phyloP scores from a whole-genome alignment of 2,888 invertebrate genomes.

The Sesia apiformis region DNA sequence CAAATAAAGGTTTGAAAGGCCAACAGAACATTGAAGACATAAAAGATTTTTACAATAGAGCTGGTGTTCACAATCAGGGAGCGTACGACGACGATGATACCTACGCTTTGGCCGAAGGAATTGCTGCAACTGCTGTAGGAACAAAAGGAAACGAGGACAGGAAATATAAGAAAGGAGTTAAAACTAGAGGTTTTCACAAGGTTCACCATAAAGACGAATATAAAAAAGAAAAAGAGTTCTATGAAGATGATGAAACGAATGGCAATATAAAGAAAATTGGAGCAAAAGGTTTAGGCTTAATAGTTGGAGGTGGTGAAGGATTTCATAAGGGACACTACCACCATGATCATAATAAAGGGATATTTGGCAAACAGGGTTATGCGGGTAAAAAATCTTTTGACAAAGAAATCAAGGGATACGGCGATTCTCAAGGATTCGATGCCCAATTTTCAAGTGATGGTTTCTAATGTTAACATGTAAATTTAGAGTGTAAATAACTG shows the following conservation, averaged over 20 bases:
- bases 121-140: slow-evolving; percentile 47
- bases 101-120: slow-evolving; percentile 50
- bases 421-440: slow-evolving; percentile 58
- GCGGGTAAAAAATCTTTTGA: slow-evolving; percentile 66
- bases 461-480: no score
- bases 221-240: slow-evolving; percentile 74
- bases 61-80: slow-evolving; percentile 36
- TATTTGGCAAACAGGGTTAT: slow-evolving; percentile 62
- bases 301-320: slow-evolving; percentile 53
- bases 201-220: slow-evolving; percentile 77
- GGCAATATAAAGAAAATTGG: slow-evolving; percentile 67
- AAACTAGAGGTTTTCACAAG: slow-evolving; percentile 73
- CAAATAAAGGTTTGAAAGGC: slow-evolving; percentile 33
- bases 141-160: slow-evolving; percentile 54
- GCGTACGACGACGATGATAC: slow-evolving; percentile 47
- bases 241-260: slow-evolving; percentile 69
- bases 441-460: slow-evolving; percentile 32
- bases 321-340: slow-evolving; percentile 47
- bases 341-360: slow-evolving; percentile 54
- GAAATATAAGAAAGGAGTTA: slow-evolving; percentile 70
- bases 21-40: slow-evolving; percentile 42
- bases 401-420: slow-evolving; percentile 60
- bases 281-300: slow-evolving; percentile 57
- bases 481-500: no score
- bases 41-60: slow-evolving; percentile 40